These are phyloP conservation scores for Aplidium turbinatum DNA, from an alignment of 23 tunicate species.

Conservation along the genomic window DNA sequence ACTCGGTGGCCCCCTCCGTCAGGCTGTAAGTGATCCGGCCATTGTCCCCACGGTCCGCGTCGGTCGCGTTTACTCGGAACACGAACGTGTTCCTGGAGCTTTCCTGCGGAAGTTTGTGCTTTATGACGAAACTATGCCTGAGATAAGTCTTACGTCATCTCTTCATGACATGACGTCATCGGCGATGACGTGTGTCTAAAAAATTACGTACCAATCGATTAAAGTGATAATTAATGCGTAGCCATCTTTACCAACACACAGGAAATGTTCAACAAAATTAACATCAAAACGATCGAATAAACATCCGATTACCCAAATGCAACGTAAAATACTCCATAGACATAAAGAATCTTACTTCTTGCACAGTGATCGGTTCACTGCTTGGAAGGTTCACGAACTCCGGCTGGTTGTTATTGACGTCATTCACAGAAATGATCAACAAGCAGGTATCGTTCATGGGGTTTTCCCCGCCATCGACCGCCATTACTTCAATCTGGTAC, in stretches of 20 bases:
- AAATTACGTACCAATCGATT: too few relatives aligned
- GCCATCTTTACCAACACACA: too few relatives aligned
- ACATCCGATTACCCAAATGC: too few relatives aligned
- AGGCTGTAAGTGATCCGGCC: constrained; percentile 17
- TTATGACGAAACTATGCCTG: too few relatives aligned
- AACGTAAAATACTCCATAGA: too few relatives aligned
- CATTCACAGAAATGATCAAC: constrained; percentile 34
- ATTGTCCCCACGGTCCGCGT: constrained; percentile 32
- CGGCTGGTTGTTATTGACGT: constrained; percentile 46
- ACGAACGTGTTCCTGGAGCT: constrained; percentile 2
- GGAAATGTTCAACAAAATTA: too few relatives aligned
- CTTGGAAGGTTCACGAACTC: constrained; percentile 6
- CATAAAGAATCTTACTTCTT: background rate
- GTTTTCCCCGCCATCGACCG: constrained; percentile 37
- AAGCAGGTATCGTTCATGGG: constrained; percentile 1
- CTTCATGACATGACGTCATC: too few relatives aligned
- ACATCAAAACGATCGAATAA: too few relatives aligned
- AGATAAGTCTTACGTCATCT: too few relatives aligned
- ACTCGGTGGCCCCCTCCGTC: constrained; percentile 11
- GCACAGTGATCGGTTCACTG: background rate
- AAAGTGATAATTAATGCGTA: too few relatives aligned
- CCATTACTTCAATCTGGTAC: constrained; percentile 17
- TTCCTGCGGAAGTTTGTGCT: background rate
- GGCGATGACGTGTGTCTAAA: too few relatives aligned
- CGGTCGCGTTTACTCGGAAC: constrained; percentile 41